A percentile compares a stretch with the other conserved stretches of the same genome.
Conservation (phyloP, 2,113 vertebrate genomes). For the Turdus rufiventris region DNA sequence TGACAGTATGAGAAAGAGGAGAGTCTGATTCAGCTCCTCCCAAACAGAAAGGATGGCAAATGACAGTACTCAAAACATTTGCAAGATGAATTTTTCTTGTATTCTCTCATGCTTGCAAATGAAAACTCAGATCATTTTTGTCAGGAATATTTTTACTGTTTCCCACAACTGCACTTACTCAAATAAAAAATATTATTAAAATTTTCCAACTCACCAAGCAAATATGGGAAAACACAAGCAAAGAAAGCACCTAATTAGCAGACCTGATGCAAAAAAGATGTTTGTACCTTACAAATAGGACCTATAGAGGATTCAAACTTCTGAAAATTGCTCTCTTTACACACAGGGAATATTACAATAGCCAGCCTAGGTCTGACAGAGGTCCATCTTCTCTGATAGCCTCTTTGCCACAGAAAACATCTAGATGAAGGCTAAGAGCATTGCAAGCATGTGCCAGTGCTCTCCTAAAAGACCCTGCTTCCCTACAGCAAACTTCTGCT, state of each 20-base stretch:
- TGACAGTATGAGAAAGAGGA: background rate
- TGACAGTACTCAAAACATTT: background rate
- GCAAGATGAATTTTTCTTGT: background rate
- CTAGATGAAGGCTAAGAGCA: background rate
- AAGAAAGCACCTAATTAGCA: background rate
- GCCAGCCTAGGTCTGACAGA: background rate
- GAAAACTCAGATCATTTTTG: background rate
- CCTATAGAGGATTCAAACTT: background rate
- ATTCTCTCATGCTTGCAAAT: background rate
- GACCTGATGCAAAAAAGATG: background rate
- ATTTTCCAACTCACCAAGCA: background rate
- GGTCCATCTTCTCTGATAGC: background rate
- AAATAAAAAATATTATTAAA: background rate
- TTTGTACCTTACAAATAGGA: background rate
- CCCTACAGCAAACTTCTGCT: background rate
- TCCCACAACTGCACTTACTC: background rate
- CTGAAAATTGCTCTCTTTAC: background rate
- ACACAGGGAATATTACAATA: background rate
- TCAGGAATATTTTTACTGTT: background rate
- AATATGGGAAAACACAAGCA: background rate
- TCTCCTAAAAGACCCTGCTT: background rate
- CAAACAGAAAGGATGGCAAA: background rate
- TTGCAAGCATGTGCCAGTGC: background rate
- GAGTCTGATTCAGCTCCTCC: background rate
- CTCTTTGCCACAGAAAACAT: background rate